Evolutionary conservation across 2,113 vertebrate genomes (phyloP), one percentile per base, ranked within the genome.

Genomic region (Oryzias curvinotus): DNA sequence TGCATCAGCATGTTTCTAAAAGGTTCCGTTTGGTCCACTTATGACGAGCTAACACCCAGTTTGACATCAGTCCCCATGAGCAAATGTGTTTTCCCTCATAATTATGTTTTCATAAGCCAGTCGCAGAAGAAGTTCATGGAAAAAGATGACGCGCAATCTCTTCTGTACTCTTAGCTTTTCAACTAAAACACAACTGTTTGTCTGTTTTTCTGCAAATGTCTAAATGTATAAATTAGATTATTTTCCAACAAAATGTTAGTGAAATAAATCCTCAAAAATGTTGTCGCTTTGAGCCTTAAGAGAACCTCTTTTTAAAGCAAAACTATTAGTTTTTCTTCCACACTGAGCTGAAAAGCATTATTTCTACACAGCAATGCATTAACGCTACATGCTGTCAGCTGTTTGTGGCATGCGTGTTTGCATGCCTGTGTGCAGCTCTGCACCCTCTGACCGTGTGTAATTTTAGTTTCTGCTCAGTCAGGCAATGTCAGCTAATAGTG

Each of bases 401-500:
- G 84, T 68, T 81, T 87, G 53, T 72, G 60, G 64, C 75, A 54
- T 1, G 58, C 57, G 77, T 63, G 60, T 65, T 51, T 52, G 69
- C 66, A 58, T 65, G 73, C 74, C 64, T 56, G 42, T 28, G 30
- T 53, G 42, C n/a, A 56, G 65, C 47, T 4, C 45, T 65, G 61
- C 68, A 60, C 78, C 84, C 77, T 36, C 73, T 73, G 78, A 72
- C 80, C 81, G 30, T 19, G 77, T 73, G 50, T 79, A 84, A 85
- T 85, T 90, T 85, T 86, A 81, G 85, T 73, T 46, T 57, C 55
- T 52, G 58, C 81, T 80, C 62, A 43, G 55, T 72, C 30, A 55
- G 42, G 56, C 64, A 55, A 36, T 60, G 83, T 88, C 86, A 90
- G 85, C 85, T 80, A 80, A 87, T 85, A 80, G 66, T 67, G 51